Base-by-base conservation (phyloP, 2,113 vertebrate genomes). In the Cyrtonyx montezumae region DNA sequence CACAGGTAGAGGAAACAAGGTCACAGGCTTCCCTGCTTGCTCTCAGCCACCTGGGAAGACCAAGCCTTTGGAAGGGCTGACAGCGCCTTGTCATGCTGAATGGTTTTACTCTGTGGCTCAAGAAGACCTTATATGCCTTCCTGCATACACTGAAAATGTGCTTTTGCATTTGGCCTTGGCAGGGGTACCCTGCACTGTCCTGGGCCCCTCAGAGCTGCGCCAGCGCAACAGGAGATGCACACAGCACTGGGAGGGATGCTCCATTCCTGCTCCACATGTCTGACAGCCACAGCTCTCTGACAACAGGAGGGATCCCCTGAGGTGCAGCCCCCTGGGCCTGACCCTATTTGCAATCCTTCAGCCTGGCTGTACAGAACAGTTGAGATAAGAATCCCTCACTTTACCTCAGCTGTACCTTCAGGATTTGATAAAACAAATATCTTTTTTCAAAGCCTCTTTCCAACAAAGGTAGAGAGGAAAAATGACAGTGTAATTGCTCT, bases 391-490 rank as follows among this genome's bases (percentile, higher is more conserved):
- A 37, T 19, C 28, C 16, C 34, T 30, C 45, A 22, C 23, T 56
- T 45, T 30, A 25, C 16, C 13, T 6, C 12, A 58, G 43, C 7
- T 21, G 19, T 10, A 37, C 16, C 43, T 87, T 45, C 34, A 55
- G 43, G 23, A 34, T 36, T 66, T 10, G 6, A 12, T 13, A 34
- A 49, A 18, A 32, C 9, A 1, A 9, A 4, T 28, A 2, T 16
- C n/a, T 63, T 28, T 17, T 8, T 26, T n/a, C 40, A 45, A 43
- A 21, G 15, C 19, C 55, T 26, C 56, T 28, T 65, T 43, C 70
- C 28, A 9, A 0, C 2, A 8, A 13, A 36, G 13, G 34, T 1
- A 7, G 43, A 17, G 48, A 49, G 8, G 19, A 4, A 4, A 46
- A 55, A 21, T 2, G 5, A 8, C 4, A 2, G 16, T 19, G 34